These are phyloP conservation scores for Idaea biselata DNA, from an alignment of 2,888 invertebrate species.

Conservation along the genomic window DNA sequence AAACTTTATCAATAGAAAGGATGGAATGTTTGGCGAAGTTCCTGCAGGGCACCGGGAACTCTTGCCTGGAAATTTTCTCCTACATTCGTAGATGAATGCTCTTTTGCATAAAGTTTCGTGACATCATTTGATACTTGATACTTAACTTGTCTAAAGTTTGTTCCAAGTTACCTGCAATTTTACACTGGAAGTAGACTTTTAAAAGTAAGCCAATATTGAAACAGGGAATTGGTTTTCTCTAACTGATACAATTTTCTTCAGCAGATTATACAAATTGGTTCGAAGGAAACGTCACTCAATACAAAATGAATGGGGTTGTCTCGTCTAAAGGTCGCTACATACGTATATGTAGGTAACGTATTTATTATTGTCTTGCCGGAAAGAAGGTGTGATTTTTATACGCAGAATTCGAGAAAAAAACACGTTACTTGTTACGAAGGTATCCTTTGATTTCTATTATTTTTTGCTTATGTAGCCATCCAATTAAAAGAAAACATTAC, in stretches of 20 bases:
- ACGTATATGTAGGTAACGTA: no score
- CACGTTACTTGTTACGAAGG: no score
- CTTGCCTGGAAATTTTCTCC: background rate
- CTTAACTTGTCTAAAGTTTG: background rate
- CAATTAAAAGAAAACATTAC: background rate
- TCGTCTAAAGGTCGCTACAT: background rate
- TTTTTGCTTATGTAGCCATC: background rate
- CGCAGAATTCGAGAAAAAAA: no score
- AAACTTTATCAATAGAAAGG: constrained; percentile 20
- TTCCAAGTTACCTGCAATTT: background rate
- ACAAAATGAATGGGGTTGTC: constrained; percentile 10
- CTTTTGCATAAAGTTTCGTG: background rate
- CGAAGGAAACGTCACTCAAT: constrained; percentile 26
- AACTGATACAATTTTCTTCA: background rate
- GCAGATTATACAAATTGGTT: constrained; percentile 15
- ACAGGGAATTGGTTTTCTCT: constrained; percentile 17
- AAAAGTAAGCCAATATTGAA: constrained; percentile 6
- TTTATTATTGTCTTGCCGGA: no score
- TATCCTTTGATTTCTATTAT: background rate
- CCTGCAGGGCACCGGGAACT: background rate
- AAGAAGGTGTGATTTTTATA: no score
- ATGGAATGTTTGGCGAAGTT: constrained; percentile 7
- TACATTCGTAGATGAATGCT: background rate
- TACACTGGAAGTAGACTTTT: background rate
- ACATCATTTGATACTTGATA: background rate